Base-by-base conservation (phyloP, 2,797 vertebrate species). In the Phylloscopus collybita region DNA sequence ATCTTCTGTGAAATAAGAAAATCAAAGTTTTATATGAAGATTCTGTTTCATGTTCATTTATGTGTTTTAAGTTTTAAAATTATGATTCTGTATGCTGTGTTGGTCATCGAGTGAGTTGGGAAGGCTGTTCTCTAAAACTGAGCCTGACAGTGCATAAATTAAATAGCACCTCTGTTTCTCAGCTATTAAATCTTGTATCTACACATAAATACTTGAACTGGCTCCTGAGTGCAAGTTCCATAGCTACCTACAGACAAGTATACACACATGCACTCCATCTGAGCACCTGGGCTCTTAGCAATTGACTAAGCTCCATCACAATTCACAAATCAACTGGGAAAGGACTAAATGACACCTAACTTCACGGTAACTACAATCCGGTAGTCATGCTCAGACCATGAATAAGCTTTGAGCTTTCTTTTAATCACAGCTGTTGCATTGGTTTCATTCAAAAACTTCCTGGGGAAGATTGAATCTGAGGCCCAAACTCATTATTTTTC, bases 281-380 rank as follows among this genome's bases (percentile, higher is more conserved):
- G 57, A 90, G 30, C 70, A 80, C 50, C 34, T 49, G 49, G 44
- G 34, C 29, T 38, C n/a, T 54, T 47, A 76, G 54, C 34, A 61
- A 32, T 57, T 78, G 50, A 54, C 21, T 79, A 69, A 86, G 19
- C 42, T 81, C 62, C 34, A 32, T 54, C 54, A 88, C 54, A 94
- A 69, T 54, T 75, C 62, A 57, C 38, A 88, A 90, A 90, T 90
- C 61, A 93, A 30, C n/a, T 67, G 47, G 65, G 80, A 93, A 90
- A 84, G 29, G 19, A 84, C 45, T 56, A 80, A 78, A 86, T 53
- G 21, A 53, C 45, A 64, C 18, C 57, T 60, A 50, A 60, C 67
- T 67, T 86, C 32, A 22, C 21, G 34, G 53, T 42, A 78, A 30
- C 53, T 83, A 57, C 40, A 74, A 64, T 53, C 49, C 23, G 6